Evolutionary conservation across 2,888 invertebrate species (phyloP).

Genomic region (Xestia rhomboidea): DNA sequence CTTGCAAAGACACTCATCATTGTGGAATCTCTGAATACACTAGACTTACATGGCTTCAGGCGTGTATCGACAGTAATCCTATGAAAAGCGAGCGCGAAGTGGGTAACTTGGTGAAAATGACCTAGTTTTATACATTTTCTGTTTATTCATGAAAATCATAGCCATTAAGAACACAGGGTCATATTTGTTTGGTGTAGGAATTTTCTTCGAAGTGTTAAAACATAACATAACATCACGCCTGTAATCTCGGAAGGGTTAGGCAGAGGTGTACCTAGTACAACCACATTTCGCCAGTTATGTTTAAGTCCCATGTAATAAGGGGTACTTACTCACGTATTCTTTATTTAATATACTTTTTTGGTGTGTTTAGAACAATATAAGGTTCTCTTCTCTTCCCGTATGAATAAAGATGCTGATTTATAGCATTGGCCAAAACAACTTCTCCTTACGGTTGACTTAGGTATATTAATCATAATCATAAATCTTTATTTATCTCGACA

Average conservation of each 20-base stretch:
- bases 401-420: neutral
- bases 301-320: neutral
- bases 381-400: neutral
- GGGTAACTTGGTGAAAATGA: constrained; percentile 53
- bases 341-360: too few relatives aligned
- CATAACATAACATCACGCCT: neutral
- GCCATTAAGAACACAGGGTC: constrained; percentile 21
- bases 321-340: neutral
- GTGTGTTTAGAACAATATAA: neutral
- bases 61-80: constrained; percentile 64
- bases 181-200: constrained; percentile 26
- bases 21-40: constrained; percentile 55
- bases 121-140: constrained; percentile 56
- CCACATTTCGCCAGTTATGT: neutral
- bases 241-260: neutral
- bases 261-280: neutral
- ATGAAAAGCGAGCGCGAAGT: constrained; percentile 63
- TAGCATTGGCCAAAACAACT: neutral
- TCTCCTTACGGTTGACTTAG: neutral
- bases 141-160: constrained; percentile 48
- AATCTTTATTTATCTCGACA: too few relatives aligned
- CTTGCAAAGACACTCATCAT: constrained; percentile 47
- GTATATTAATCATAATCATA: too few relatives aligned
- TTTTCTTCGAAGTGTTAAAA: neutral
- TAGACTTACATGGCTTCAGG: constrained; percentile 67